Conservation (phyloP, 1,140 invertebrate species). For the Aphaenogaster rudis region DNA sequence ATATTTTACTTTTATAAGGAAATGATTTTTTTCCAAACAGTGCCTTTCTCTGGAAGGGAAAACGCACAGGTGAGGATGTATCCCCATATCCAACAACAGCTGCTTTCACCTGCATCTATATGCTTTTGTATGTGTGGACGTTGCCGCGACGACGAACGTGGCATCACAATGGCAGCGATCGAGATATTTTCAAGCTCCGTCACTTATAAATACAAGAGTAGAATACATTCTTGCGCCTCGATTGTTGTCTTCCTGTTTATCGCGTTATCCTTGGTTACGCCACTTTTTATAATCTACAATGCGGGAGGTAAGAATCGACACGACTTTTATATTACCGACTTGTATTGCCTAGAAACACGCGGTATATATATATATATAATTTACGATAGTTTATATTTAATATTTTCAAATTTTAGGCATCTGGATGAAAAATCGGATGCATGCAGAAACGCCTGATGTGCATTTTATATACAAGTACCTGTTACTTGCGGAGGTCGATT, state of each 20-base stretch:
- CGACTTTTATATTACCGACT: background rate
- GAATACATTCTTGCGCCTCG: conserved; percentile 78
- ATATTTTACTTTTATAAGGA: background rate
- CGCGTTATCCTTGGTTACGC: conserved; percentile 75
- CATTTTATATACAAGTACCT: conserved; percentile 84
- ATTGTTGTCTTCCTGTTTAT: conserved; percentile 78
- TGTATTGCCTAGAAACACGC: background rate
- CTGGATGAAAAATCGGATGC: conserved; percentile 82
- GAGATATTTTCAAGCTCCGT: conserved; percentile 83
- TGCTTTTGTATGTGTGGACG: background rate
- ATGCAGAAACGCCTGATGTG: conserved; percentile 81
- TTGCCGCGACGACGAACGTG: conserved; percentile 58
- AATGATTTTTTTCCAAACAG: background rate
- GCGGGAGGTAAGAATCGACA: conserved; percentile 79
- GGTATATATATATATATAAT: background rate
- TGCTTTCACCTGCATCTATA: background rate
- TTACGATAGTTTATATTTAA: background rate
- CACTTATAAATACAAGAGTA: conserved; percentile 83
- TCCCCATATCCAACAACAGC: background rate
- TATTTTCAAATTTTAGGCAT: conserved; percentile 77
- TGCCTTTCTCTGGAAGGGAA: background rate
- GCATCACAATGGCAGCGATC: conserved; percentile 74
- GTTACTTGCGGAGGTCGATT: conserved; percentile 80
- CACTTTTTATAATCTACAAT: conserved; percentile 81
- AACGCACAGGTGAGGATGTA: background rate